Evolutionary conservation across 1,140 invertebrate species (phyloP), one percentile per base, ranked within the genome.

Genomic region (Carcinoscorpius rotundicauda): DNA sequence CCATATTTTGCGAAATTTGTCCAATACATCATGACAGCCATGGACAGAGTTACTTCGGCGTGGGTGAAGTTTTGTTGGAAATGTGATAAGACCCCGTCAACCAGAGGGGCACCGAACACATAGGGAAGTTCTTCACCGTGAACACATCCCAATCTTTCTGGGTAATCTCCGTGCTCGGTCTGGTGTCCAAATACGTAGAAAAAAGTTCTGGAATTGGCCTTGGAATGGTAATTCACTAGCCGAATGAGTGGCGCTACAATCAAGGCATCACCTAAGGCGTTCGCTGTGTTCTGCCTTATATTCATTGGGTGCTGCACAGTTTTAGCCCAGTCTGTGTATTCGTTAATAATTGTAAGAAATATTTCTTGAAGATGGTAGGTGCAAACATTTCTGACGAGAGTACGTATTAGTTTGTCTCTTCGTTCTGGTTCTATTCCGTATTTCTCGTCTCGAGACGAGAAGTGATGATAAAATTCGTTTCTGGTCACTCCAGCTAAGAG

Each of bases 241-340:
- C 92, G 85, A 4, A 97, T 85, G 9, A 94, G 84, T 0, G 95
- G 95, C 5, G 93, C 93, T 3, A 95, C 91, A 50, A 91, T 87
- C 71, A 93, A 87, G 3, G 91, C 94, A 76, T 99, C 97, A 57
- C 89, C 91, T 3, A 99, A 78, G 3, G 95, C 88, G 74, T 96
- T 91, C 61, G 97, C 79, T 0, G 94, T 92, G 76, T 93, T 91
- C 76, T 98, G 93, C 55, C 94, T 83, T 0, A 94, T 89, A 77
- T 89, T 89, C 71, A 93, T 89, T 49, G 91, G 91, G 82, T 95
- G 91, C 72, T 92, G 89, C 5, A 92, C 86, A 4, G 93, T 89
- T 69, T 88, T 82, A 73, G 95, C 92, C 94, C 94, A 97, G 75
- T 97, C 93, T 3, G 92, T 97, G 77, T 98, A 99, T 75, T 98